A percentile compares a stretch with the other conserved stretches of the same genome.
phyloP scores from a whole-genome alignment of 2,888 invertebrate species.

The Leptopterna dolabrata region DNA sequence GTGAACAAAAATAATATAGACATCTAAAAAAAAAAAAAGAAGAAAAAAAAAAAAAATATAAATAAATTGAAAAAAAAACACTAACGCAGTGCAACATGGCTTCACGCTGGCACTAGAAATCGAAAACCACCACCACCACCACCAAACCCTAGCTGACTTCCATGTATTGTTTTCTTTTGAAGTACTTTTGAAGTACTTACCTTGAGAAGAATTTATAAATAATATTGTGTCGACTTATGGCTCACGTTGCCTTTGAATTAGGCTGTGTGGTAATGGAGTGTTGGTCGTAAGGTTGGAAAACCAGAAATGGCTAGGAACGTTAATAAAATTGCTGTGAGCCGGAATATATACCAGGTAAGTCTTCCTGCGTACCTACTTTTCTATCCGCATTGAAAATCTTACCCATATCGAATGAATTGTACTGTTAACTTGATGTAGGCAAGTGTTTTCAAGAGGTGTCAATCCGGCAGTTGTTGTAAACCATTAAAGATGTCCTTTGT shows the following conservation, averaged over 20 bases:
- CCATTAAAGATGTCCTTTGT: too few relatives aligned
- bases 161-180: background rate
- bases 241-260: background rate
- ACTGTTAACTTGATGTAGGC: too few relatives aligned
- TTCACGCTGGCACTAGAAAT: too few relatives aligned
- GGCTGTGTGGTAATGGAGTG: background rate
- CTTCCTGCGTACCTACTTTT: background rate
- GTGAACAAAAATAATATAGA: too few relatives aligned
- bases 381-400: background rate
- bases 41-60: too few relatives aligned
- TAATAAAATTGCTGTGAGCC: background rate
- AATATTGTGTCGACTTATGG: background rate
- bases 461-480: too few relatives aligned
- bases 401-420: background rate
- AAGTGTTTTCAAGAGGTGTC: too few relatives aligned
- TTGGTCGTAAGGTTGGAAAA: background rate
- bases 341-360: slow-evolving; percentile 22
- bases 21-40: too few relatives aligned
- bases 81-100: too few relatives aligned
- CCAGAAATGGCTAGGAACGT: background rate
- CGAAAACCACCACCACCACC: background rate
- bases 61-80: too few relatives aligned
- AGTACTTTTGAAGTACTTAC: slow-evolving; percentile 25
- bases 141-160: background rate
- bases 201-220: slow-evolving; percentile 4